Percentiles rank a stretch among this genome's conserved stretches.
phyloP scores from a whole-genome alignment of 1,140 invertebrate genomes.

The Heliothis virescens region DNA sequence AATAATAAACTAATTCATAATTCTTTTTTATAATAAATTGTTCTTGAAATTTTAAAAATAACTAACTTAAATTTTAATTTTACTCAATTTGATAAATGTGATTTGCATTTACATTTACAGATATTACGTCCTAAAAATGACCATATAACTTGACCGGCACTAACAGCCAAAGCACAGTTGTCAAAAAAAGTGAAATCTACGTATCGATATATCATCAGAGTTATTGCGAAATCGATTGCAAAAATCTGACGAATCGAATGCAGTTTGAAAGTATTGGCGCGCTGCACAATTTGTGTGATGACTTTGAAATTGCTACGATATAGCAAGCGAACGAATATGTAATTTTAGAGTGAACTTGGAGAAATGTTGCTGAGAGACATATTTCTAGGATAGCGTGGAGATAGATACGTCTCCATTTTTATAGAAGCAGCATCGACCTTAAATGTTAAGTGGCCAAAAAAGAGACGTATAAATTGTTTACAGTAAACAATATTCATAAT shows the following conservation, averaged over 20 bases:
- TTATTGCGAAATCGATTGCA: constrained; percentile 33
- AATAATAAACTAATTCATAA: too few species aligned
- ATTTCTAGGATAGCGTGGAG: background rate
- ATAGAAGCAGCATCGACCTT: background rate
- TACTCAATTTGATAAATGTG: too few species aligned
- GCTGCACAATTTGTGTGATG: constrained; percentile 38
- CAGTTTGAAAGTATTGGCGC: constrained; percentile 15
- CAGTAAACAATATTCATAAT: constrained; percentile 30
- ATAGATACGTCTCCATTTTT: too few species aligned
- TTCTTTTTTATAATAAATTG: too few species aligned
- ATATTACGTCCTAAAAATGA: background rate
- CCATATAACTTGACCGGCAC: background rate
- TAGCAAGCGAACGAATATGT: too few species aligned
- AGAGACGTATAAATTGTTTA: constrained; percentile 1
- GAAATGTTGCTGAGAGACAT: background rate
- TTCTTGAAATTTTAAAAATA: too few species aligned
- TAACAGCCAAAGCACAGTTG: background rate
- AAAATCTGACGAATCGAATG: constrained; percentile 36
- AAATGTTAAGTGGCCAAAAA: background rate
- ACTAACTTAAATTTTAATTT: too few species aligned
- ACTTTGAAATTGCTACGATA: constrained; percentile 17
- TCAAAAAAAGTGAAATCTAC: background rate
- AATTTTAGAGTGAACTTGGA: too few species aligned
- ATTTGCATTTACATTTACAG: too few species aligned
- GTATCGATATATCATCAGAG: background rate